Evolutionary conservation across 2,888 invertebrate genomes (phyloP), one percentile per base, ranked within the genome.

Genomic region (Fragum fragum): DNA sequence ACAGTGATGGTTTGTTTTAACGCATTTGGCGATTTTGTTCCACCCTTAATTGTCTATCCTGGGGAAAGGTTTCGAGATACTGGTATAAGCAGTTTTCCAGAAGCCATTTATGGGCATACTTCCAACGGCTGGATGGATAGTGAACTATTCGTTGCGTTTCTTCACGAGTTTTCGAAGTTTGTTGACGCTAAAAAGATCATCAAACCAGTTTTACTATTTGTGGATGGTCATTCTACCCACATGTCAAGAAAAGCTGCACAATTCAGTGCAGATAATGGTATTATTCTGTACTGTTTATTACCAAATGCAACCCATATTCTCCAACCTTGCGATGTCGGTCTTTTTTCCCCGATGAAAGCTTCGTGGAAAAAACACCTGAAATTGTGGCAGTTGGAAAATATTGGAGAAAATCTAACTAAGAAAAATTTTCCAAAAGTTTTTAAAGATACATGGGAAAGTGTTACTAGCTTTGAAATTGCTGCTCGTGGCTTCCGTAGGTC

Each of bases 81-180:
- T 18, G 75, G 71, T 7, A 26, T 84, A 9, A n/a, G 26, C 6
- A 59, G 23, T 2, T 79, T 76, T 47, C 72, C 73, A 18, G 76
- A 76, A 1, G 76, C 81, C 21, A 69, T 74, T 16, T 81, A 70
- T 47, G 78, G 76, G 3, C 73, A 69, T 14, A 36, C 73, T 0
- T 23, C 69, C 6, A 77, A 81, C 39, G 83, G 87, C 1, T 87
- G 81, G 85, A 79, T 87, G 85, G 74, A 82, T 32, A 29, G 57
- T 0, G 76, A 82, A n/a, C 55, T 83, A 14, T 81, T 83, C 69
- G 39, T 72, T 26, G 23, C 52, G 0, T 83, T 77, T 68, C 53
- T 83, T 16, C 23, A 66, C 29, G 55, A 70, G 14, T 61, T 74
- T 23, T 53, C 47, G 28, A 16, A 52, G 1, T 66, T 57, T 42